phyloP scores from a whole-genome alignment of 2,797 vertebrate genomes.

The Acipenser transmontanus region DNA sequence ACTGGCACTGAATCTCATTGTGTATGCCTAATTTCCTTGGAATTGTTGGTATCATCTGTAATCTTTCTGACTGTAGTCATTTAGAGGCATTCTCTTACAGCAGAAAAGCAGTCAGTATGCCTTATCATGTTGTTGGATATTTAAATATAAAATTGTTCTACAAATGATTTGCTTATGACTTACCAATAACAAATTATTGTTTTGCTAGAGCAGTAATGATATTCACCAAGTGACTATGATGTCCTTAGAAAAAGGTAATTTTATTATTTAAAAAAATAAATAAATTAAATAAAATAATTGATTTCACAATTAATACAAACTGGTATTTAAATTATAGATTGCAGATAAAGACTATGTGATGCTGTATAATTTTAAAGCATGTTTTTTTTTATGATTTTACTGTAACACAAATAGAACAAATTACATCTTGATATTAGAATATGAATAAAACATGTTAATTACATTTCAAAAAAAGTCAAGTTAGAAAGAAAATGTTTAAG shows the following conservation, averaged over 20 bases:
- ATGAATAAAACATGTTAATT: no score
- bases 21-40: no score
- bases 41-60: no score
- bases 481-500: no score
- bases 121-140: slow-evolving; percentile 9
- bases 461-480: no score
- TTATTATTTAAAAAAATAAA: neutral
- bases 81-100: neutral
- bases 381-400: no score
- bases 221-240: slow-evolving; percentile 15
- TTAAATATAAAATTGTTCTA: neutral
- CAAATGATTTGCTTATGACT: slow-evolving; percentile 8
- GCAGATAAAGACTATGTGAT: no score
- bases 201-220: slow-evolving; percentile 10
- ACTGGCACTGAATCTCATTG: no score
- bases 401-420: no score
- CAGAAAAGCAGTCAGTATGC: neutral
- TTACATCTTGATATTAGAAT: no score
- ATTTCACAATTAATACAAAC: slow-evolving; percentile 1
- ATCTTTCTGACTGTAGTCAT: neutral
- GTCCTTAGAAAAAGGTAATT: slow-evolving; percentile 11
- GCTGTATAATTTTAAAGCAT: no score
- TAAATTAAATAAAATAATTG: neutral
- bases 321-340: neutral
- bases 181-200: neutral